Evolutionary conservation across 2,797 vertebrate genomes (phyloP).

Genomic region (Cyclura pinguis): DNA sequence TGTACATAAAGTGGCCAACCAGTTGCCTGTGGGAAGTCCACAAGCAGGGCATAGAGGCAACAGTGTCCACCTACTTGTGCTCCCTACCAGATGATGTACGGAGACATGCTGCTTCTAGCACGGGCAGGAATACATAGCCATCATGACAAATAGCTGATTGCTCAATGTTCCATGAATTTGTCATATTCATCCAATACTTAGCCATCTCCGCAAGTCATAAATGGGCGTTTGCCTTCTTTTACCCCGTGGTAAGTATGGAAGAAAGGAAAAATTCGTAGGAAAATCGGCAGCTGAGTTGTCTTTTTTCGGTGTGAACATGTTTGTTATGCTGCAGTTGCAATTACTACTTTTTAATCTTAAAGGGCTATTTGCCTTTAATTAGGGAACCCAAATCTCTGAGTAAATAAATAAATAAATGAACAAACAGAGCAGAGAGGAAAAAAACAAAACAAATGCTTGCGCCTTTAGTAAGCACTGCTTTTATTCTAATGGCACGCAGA

Average conservation of each 20-base stretch:
- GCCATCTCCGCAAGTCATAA: not conserved
- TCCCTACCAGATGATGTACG: too few relatives aligned
- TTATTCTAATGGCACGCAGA: constrained; percentile 22
- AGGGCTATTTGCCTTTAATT: constrained; percentile 58
- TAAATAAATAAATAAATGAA: not conserved
- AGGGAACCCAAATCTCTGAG: constrained; percentile 35
- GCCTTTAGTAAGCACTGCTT: constrained; percentile 26
- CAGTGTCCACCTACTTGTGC: too few relatives aligned
- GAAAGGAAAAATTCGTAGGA: not conserved
- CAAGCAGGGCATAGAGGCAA: too few relatives aligned
- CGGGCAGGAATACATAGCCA: too few relatives aligned
- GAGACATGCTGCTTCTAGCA: too few relatives aligned
- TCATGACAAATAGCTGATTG: too few relatives aligned
- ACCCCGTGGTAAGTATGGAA: too few relatives aligned
- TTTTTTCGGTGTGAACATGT: constrained; percentile 1
- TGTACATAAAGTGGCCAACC: too few relatives aligned
- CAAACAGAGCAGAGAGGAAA: not conserved
- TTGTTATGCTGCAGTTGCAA: not conserved
- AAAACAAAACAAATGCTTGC: not conserved
- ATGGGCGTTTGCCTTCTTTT: not conserved
- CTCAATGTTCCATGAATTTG: not conserved
- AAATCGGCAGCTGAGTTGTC: constrained; percentile 16
- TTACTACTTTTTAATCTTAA: constrained; percentile 23
- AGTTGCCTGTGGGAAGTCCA: too few relatives aligned
- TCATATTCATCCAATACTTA: not conserved